Evolutionary conservation across 2,888 invertebrate species (phyloP).

Genomic region (Phengaris arion): DNA sequence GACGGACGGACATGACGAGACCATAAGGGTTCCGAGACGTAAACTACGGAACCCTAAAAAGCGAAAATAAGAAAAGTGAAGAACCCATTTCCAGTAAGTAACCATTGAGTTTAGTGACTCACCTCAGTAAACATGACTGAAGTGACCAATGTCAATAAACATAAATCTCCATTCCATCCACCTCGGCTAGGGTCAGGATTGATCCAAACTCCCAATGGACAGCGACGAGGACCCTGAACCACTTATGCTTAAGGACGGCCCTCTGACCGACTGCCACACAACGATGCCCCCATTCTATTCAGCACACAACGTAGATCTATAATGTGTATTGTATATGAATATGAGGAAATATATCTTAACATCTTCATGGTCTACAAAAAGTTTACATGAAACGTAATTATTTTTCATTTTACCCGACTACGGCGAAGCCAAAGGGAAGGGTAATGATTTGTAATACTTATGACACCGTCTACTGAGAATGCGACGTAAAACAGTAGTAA

Average conservation of each 20-base stretch:
- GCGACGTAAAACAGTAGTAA: background rate
- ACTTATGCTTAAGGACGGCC: constrained; percentile 15
- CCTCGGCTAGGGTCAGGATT: constrained; percentile 12
- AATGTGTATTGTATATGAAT: too few species aligned
- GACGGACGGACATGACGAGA: too few species aligned
- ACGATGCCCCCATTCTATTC: background rate
- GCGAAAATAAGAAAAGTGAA: too few species aligned
- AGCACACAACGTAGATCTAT: background rate
- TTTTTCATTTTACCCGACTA: too few species aligned
- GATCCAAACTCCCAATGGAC: background rate
- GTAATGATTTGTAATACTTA: background rate
- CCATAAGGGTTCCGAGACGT: too few species aligned
- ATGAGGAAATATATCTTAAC: too few species aligned
- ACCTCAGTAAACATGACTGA: background rate
- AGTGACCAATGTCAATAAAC: background rate
- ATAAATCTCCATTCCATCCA: constrained; percentile 9
- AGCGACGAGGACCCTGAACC: constrained; percentile 5
- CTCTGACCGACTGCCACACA: constrained; percentile 13
- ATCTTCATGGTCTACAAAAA: too few species aligned
- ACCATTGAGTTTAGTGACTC: background rate
- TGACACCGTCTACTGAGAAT: background rate
- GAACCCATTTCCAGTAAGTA: too few species aligned
- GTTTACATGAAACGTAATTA: too few species aligned
- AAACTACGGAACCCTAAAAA: too few species aligned
- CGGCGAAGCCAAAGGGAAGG: background rate